A percentile compares a stretch with the other conserved stretches of the same genome.
These are phyloP conservation scores for Drosophila orena DNA, from an alignment of 1,140 invertebrate species.

Conservation along the genomic window DNA sequence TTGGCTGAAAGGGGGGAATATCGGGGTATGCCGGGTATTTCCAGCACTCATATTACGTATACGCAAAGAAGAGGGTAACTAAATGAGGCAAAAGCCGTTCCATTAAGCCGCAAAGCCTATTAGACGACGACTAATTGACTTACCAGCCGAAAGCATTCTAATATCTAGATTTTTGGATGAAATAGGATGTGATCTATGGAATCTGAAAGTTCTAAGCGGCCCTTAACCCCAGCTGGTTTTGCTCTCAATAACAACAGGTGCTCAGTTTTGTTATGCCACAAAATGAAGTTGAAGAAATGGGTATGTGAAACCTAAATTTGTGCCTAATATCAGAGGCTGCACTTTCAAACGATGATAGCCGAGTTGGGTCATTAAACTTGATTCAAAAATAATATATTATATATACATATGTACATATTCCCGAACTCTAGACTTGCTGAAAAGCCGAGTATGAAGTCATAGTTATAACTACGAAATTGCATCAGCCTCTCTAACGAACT, in stretches of 20 bases:
- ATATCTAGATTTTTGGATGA: conserved; percentile 5
- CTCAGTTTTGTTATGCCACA: too few species aligned
- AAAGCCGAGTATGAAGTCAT: not conserved
- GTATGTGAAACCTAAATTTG: too few species aligned
- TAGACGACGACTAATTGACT: conserved; percentile 44
- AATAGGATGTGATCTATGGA: not conserved
- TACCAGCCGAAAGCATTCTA: conserved; percentile 21
- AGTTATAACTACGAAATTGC: not conserved
- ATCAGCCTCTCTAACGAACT: not conserved
- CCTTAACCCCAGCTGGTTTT: not conserved
- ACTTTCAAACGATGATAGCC: not conserved
- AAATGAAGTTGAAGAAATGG: too few species aligned
- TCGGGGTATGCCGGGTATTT: conserved; percentile 4
- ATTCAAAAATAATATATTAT: not conserved
- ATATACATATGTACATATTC: too few species aligned
- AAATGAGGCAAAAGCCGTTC: conserved; percentile 11
- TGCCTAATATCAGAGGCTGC: too few species aligned
- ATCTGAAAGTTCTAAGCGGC: not conserved
- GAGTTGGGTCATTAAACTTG: not conserved
- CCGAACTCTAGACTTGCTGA: too few species aligned
- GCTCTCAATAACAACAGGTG: too few species aligned
- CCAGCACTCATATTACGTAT: conserved; percentile 51
- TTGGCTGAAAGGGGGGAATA: not conserved
- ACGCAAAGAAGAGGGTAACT: conserved; percentile 16
- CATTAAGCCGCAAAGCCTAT: conserved; percentile 34